phyloP scores from a whole-genome alignment of 2,797 vertebrate genomes.

The Platalea minor region DNA sequence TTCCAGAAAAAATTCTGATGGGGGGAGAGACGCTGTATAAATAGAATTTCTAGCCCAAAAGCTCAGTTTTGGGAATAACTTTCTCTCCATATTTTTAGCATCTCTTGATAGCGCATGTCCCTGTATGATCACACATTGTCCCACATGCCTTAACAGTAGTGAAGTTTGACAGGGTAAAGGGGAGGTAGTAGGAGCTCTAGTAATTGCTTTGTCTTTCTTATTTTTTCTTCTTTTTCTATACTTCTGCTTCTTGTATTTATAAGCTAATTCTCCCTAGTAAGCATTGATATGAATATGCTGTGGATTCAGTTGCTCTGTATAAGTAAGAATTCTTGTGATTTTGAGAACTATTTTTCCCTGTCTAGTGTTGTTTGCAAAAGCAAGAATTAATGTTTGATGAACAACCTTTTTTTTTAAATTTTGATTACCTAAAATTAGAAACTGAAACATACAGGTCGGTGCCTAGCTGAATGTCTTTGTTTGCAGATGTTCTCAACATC shows the following conservation, averaged over 20 bases:
- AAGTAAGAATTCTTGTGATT: neutral
- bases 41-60: slow-evolving; percentile 2
- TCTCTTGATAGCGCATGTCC: neutral
- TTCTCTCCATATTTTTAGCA: neutral
- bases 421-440: neutral
- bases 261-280: neutral
- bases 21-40: neutral
- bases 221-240: neutral
- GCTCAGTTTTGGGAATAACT: neutral
- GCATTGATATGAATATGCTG: neutral
- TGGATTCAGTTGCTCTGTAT: neutral
- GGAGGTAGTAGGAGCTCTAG: neutral
- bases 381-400: neutral
- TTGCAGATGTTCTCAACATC: neutral
- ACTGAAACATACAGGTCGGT: neutral
- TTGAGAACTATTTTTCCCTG: neutral
- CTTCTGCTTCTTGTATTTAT: neutral
- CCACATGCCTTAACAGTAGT: neutral
- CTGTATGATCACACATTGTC: neutral
- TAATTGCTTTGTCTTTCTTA: neutral
- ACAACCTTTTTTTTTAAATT: neutral
- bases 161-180: neutral
- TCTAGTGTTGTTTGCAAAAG: neutral
- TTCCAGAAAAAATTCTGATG: slow-evolving; percentile 26
- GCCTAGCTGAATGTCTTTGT: neutral